Evolutionary conservation across 2,113 vertebrate genomes (phyloP).

Genomic region (Struthio camelus): DNA sequence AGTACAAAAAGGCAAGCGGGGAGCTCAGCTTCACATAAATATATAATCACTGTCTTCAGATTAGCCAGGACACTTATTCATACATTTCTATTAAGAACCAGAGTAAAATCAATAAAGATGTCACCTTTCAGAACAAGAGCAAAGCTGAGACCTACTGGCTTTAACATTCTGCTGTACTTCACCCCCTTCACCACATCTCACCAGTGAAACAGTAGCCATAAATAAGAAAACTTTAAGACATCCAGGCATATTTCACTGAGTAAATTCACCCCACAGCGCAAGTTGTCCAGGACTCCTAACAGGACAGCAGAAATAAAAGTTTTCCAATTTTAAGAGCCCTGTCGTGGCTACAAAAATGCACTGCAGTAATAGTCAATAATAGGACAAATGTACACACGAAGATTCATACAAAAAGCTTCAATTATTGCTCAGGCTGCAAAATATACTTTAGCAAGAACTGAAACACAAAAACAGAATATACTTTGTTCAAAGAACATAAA

Average conservation of each 20-base stretch:
- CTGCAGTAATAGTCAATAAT: background rate
- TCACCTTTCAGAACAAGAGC: background rate
- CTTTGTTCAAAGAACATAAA: background rate
- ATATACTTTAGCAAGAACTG: background rate
- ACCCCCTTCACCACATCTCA: too few relatives aligned
- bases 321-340: background rate
- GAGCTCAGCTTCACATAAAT: background rate
- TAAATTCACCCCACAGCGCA: background rate
- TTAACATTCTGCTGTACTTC: background rate
- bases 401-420: background rate
- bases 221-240: background rate
- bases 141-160: background rate
- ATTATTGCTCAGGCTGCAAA: background rate
- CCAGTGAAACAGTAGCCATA: background rate
- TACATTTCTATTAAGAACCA: background rate
- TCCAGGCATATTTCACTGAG: background rate
- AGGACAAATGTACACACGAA: background rate
- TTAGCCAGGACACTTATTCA: background rate
- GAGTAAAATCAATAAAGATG: background rate
- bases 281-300: background rate
- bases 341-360: background rate
- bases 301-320: background rate
- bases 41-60: background rate
- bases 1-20: background rate
- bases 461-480: background rate